Conservation (phyloP, 2,113 vertebrate genomes). For the Etheostoma spectabile region DNA sequence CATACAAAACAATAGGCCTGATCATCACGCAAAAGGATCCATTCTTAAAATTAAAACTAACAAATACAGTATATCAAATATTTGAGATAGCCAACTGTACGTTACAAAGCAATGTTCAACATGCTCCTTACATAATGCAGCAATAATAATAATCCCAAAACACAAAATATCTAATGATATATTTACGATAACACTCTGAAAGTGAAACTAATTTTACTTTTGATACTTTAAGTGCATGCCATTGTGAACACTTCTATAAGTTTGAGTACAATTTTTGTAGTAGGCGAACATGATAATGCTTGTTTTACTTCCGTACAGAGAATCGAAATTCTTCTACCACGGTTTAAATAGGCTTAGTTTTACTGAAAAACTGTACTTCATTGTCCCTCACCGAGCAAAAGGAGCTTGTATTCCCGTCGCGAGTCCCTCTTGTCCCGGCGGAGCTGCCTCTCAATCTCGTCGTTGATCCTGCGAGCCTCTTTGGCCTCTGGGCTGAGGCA, state of each 20-base stretch:
- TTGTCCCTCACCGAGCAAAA: constrained; percentile 88
- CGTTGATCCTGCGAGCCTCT: constrained; percentile 95
- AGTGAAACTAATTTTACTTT: no score
- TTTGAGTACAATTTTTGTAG: no score
- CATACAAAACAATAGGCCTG: neutral
- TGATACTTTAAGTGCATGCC: no score
- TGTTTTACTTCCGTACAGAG: no score
- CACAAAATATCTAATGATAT: no score
- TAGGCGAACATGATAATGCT: no score
- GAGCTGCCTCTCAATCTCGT: constrained; percentile 94
- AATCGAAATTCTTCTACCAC: neutral
- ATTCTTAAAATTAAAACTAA: neutral
- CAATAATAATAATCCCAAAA: neutral
- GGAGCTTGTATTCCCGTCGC: constrained; percentile 91
- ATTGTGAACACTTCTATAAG: no score
- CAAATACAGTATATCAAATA: no score
- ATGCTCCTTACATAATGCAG: neutral
- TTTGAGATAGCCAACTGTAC: no score
- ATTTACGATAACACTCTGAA: no score
- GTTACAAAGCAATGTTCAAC: neutral
- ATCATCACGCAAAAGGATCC: neutral
- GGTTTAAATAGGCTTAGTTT: neutral
- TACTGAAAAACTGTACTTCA: neutral
- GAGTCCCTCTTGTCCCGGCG: constrained; percentile 91
- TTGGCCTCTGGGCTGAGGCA: constrained; percentile 96